Percentiles rank a stretch among this genome's conserved stretches.
Conservation (phyloP, 2,888 invertebrate genomes). For the Anoncus sp. region DNA sequence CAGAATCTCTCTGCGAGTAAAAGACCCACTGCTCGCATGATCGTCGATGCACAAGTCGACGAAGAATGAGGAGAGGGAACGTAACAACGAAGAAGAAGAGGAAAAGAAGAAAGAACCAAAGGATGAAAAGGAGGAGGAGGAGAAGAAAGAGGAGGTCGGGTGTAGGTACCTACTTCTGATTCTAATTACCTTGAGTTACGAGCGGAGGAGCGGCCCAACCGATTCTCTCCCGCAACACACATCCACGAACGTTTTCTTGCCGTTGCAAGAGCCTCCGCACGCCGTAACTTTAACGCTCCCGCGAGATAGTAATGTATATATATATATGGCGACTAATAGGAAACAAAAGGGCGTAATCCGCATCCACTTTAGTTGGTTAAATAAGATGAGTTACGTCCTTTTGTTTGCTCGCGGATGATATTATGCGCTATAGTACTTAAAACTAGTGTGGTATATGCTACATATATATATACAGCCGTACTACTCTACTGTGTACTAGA, state of each 20-base stretch:
- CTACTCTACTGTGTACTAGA: constrained; percentile 17
- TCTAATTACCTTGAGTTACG: constrained; percentile 69
- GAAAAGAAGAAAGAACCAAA: constrained; percentile 5
- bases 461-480: neutral
- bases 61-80: constrained; percentile 18
- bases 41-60: neutral
- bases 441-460: constrained; percentile 17
- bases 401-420: neutral
- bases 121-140: constrained; percentile 17
- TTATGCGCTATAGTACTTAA: constrained; percentile 19
- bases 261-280: constrained; percentile 56
- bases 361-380: neutral
- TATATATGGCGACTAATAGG: constrained; percentile 6
- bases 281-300: constrained; percentile 63
- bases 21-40: constrained; percentile 14
- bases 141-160: constrained; percentile 62
- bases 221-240: constrained; percentile 54
- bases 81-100: constrained; percentile 20
- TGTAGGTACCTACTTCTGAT: constrained; percentile 66
- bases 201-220: constrained; percentile 65
- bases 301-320: constrained; percentile 33
- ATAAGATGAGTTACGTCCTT: constrained; percentile 2
- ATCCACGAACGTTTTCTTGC: constrained; percentile 57
- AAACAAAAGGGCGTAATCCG: constrained; percentile 19
- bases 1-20: constrained; percentile 25